Evolutionary conservation across 2,797 vertebrate species (phyloP).

Genomic region (Spatula clypeata): DNA sequence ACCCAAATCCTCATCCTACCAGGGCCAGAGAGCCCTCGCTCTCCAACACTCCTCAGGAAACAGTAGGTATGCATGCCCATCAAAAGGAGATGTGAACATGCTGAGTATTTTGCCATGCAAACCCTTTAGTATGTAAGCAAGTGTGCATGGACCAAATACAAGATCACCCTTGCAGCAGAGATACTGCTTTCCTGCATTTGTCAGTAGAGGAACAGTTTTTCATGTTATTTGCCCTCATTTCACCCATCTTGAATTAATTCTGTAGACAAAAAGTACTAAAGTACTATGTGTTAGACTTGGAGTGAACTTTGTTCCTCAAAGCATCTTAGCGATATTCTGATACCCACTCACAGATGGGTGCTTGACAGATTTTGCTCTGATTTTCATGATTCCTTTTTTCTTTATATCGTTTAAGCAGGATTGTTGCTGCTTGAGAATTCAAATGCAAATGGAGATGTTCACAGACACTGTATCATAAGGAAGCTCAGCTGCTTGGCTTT

Average conservation of each 20-base stretch:
- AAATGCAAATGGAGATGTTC: conserved; percentile 53
- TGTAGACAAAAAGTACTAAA: conserved; percentile 38
- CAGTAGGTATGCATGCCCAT: not conserved
- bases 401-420: not conserved
- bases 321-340: conserved; percentile 40
- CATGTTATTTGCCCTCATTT: not conserved
- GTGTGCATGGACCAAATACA: not conserved
- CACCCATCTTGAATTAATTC: conserved; percentile 42
- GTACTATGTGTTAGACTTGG: conserved; percentile 46
- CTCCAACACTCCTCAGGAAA: not conserved
- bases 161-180: not conserved
- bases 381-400: conserved; percentile 47
- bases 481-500: conserved; percentile 23
- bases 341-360: conserved; percentile 51
- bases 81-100: not conserved
- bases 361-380: conserved; percentile 64
- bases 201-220: conserved; percentile 6
- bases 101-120: not conserved
- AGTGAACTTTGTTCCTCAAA: conserved; percentile 59
- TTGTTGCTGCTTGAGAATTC: conserved; percentile 30
- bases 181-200: not conserved
- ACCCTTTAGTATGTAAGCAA: not conserved
- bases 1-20: not conserved
- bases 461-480: conserved; percentile 25
- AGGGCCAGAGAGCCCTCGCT: not conserved